Conservation (phyloP, 2,888 invertebrate species). For the Gastrophysa polygoni region DNA sequence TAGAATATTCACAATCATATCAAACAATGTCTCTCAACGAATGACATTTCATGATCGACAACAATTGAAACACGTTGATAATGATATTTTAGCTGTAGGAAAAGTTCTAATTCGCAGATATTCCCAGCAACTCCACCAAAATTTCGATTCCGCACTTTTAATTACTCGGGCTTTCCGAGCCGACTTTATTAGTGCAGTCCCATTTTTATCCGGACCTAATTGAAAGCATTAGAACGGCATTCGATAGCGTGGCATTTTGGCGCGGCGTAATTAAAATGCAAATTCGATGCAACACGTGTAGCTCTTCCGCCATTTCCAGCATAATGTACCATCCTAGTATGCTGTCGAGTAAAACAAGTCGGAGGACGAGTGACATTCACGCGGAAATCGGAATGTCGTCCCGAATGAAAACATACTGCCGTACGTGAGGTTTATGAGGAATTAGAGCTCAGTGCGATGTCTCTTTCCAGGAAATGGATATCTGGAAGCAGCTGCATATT, state of each 20-base stretch:
- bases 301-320: neutral
- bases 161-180: too few relatives aligned
- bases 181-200: too few relatives aligned
- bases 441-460: neutral
- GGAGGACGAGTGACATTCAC: slow-evolving; percentile 24
- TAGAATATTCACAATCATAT: too few relatives aligned
- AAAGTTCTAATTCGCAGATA: too few relatives aligned
- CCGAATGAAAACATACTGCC: slow-evolving; percentile 29
- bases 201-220: too few relatives aligned
- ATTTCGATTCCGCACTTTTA: too few relatives aligned
- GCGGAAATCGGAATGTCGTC: slow-evolving; percentile 30
- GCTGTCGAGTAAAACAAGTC: slow-evolving; percentile 19
- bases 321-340: neutral
- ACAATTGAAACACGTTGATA: too few relatives aligned
- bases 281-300: slow-evolving; percentile 24
- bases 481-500: neutral
- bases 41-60: too few relatives aligned
- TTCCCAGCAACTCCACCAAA: too few relatives aligned
- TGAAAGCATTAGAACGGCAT: slow-evolving; percentile 9
- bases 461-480: neutral
- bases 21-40: too few relatives aligned
- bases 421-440: slow-evolving; percentile 17
- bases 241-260: slow-evolving; percentile 6
- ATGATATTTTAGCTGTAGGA: too few relatives aligned
- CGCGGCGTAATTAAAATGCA: slow-evolving; percentile 13